Evolutionary conservation across 2,888 invertebrate genomes (phyloP), one percentile per base, ranked within the genome.

Genomic region (Eilema depressum): DNA sequence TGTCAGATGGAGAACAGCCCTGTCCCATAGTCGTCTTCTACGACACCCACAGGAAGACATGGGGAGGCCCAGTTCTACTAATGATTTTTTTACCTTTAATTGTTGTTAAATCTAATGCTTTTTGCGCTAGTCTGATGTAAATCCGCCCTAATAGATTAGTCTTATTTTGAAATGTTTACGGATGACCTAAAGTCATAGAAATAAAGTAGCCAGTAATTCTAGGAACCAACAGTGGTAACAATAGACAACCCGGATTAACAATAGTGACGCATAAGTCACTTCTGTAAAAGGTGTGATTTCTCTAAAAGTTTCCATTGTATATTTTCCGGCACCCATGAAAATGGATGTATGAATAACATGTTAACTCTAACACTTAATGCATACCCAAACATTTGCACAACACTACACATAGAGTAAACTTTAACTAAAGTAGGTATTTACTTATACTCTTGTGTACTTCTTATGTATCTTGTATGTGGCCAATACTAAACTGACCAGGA

Each of bases 331-430:
- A 65, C 56, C 60, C 20, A 41, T 28, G n/a, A 33, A 53, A 25
- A 56, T 28, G 17, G 1, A 33, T 25, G 25, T 23, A 20, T 47
- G 41, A 53, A 73, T 56, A 71, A 64, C 69, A 73, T 68, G 72
- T 79, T 75, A 71, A 61, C 53, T 28, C 17, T 37, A 66, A 66
- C 63, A 70, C 70, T 64, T 74, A 53, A 63, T 69, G 65, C 28
- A 37, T 70, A 28, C 4, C 41, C 56, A 76, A 80, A 83, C 77
- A 81, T 82, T 81, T 66, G 62, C 69, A 63, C 56, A 75, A 60
- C 75, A 81, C 77, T 81, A 80, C 76, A 75, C 75, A 17, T n/a
- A 20, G 11, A 33, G 33, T 74, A 64, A 64, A 67, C 68, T 69
- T 72, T 74, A 33, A 74, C 61, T 66, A 71, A 73, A 59, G 25